A percentile compares a stretch with the other conserved stretches of the same genome.
phyloP scores from a whole-genome alignment of 2,888 invertebrate genomes.

The Bursaphelenchus okinawaensis region DNA sequence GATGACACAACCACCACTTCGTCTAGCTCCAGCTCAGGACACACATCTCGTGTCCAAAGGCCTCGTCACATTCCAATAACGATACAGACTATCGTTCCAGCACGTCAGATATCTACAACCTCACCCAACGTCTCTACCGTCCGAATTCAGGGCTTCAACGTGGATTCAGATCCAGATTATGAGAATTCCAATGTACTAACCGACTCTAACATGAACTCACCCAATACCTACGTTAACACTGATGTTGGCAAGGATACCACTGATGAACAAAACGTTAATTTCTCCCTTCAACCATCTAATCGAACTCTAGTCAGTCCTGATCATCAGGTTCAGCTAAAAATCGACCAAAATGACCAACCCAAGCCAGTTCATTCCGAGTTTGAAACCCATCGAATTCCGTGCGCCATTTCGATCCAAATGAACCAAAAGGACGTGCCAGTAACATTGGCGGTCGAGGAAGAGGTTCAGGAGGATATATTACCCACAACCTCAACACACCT shows the following conservation, averaged over 20 bases:
- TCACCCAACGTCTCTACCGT: not conserved
- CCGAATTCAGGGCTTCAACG: not conserved
- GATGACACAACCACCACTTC: conserved; percentile 1
- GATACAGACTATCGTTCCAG: conserved; percentile 1
- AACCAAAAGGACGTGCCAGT: not conserved
- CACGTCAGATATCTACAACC: not conserved
- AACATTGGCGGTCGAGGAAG: not conserved
- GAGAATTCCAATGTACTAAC: not conserved
- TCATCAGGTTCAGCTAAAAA: not conserved
- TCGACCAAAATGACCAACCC: not conserved
- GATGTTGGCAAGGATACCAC: not conserved
- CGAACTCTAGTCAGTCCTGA: not conserved
- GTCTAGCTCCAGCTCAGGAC: not conserved
- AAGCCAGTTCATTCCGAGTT: not conserved
- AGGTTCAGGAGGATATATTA: not conserved
- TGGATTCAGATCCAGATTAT: not conserved
- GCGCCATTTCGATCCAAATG: not conserved
- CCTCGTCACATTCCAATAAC: conserved; percentile 11
- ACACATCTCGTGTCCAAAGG: not conserved
- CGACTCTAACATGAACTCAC: not conserved
- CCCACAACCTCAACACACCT: not conserved
- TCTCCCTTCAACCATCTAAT: too few species aligned
- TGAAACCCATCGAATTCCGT: not conserved
- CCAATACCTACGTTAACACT: not conserved
- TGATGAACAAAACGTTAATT: not conserved